Evolutionary conservation across 1,140 invertebrate genomes (phyloP).

Genomic region (Rhysida immarginata): DNA sequence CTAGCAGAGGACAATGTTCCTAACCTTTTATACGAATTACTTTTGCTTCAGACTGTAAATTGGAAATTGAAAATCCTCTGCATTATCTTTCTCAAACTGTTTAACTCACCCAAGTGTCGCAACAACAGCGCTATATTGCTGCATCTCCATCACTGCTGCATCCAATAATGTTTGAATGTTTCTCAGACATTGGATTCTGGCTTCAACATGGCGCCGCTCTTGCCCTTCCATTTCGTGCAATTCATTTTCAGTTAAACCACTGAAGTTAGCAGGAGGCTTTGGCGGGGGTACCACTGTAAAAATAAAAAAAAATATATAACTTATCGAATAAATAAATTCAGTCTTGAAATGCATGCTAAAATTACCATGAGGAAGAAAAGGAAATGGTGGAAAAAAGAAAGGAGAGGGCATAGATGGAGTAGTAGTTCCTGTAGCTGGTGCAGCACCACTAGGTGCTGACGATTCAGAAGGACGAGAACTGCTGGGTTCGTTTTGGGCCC

Average conservation of each 20-base stretch:
- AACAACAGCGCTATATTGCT: conserved; percentile 61
- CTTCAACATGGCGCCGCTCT: conserved; percentile 70
- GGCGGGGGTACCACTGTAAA: conserved; percentile 35
- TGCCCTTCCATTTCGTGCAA: conserved; percentile 72
- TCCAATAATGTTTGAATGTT: conserved; percentile 79
- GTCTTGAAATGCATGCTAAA: background rate
- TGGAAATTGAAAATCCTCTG: too few species aligned
- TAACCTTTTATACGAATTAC: too few species aligned
- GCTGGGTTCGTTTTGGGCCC: too few species aligned
- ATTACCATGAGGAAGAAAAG: conserved; percentile 24
- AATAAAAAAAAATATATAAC: background rate
- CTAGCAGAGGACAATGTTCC: too few species aligned
- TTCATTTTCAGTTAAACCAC: conserved; percentile 62
- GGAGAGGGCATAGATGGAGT: conserved; percentile 10
- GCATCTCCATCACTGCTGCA: conserved; percentile 72
- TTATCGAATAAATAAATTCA: background rate
- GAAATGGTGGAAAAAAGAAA: conserved; percentile 21
- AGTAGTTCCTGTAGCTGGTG: conserved; percentile 24
- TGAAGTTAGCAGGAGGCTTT: conserved; percentile 47
- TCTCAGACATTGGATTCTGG: conserved; percentile 63
- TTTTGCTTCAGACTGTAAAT: too few species aligned
- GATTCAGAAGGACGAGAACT: too few species aligned
- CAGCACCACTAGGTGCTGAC: conserved; percentile 7
- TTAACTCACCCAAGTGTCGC: conserved; percentile 13
- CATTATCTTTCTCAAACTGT: too few species aligned